Percentiles rank a stretch among this genome's conserved stretches.
Conservation (phyloP, 1,140 invertebrate genomes). For the Tyrophagus putrescentiae region DNA sequence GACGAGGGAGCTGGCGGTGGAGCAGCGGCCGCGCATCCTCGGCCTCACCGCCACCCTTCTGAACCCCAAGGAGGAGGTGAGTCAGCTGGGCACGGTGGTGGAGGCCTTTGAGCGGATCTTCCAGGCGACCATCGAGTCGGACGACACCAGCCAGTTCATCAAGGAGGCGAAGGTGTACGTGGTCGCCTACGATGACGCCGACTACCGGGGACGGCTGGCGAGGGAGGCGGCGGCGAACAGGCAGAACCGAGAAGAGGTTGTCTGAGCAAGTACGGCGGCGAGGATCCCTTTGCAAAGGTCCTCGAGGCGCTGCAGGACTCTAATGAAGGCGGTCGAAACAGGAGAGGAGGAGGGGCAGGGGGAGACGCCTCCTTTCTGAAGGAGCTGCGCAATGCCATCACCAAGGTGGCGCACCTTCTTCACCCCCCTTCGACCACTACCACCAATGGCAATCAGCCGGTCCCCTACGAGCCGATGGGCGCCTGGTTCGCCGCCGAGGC, state of each 20-base stretch:
- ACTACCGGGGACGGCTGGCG: not conserved
- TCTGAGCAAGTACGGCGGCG: no score
- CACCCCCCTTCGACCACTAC: no score
- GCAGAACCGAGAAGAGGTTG: no score
- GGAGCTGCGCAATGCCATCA: not conserved
- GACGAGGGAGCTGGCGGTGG: constrained; percentile 20
- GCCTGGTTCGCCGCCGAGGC: constrained; percentile 3
- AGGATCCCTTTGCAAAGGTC: no score
- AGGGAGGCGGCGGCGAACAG: not conserved
- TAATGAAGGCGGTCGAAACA: no score
- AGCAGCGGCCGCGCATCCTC: constrained; percentile 40
- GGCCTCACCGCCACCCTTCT: constrained; percentile 46
- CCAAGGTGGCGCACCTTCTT: not conserved
- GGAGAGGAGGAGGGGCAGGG: not conserved
- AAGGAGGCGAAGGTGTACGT: not conserved
- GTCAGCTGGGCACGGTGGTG: not conserved
- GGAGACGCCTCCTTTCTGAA: not conserved
- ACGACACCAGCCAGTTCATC: not conserved
- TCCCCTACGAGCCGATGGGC: not conserved
- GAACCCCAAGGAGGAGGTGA: constrained; percentile 28
- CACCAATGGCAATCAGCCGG: no score
- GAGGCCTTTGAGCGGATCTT: not conserved
- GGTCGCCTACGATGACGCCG: not conserved
- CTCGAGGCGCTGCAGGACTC: no score
- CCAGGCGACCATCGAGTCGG: not conserved